Conservation (phyloP, 2,888 invertebrate genomes). For the Drosophila maculinotata region DNA sequence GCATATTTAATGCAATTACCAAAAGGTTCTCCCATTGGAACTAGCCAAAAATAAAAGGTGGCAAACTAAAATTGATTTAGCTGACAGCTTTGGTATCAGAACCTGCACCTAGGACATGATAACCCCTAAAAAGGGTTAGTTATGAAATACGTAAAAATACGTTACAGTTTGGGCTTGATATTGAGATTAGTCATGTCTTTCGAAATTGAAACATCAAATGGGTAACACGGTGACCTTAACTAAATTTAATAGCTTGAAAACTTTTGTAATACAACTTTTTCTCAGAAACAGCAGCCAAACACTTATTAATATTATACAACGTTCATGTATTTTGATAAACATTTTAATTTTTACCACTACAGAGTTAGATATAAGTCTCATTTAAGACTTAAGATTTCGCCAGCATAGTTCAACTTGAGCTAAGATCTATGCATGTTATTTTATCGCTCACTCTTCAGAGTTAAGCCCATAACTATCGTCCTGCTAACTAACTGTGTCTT, state of each 20-base stretch:
- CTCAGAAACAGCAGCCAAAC: too few relatives aligned
- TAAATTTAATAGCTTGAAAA: too few relatives aligned
- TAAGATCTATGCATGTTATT: conserved; percentile 1
- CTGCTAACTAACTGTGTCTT: conserved; percentile 33
- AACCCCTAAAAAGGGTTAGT: conserved; percentile 32
- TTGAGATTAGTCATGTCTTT: too few relatives aligned
- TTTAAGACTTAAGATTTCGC: too few relatives aligned
- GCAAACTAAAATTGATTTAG: conserved; percentile 64
- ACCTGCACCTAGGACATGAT: conserved; percentile 30
- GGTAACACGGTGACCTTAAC: too few relatives aligned
- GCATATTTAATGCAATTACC: conserved; percentile 80
- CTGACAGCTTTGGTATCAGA: conserved; percentile 44
- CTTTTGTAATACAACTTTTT: too few relatives aligned
- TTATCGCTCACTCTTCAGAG: conserved; percentile 1
- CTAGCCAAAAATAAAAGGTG: conserved; percentile 31
- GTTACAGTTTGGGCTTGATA: neutral
- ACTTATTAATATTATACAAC: too few relatives aligned
- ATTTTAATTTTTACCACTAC: too few relatives aligned
- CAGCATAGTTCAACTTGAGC: neutral
- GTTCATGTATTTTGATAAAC: too few relatives aligned
- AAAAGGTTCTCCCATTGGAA: conserved; percentile 70
- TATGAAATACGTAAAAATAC: conserved; percentile 4
- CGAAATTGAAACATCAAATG: too few relatives aligned
- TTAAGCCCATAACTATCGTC: conserved; percentile 32
- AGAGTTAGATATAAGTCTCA: too few relatives aligned